Base-by-base conservation (phyloP, 1,140 invertebrate genomes). In the Sarcophaga peregrina region DNA sequence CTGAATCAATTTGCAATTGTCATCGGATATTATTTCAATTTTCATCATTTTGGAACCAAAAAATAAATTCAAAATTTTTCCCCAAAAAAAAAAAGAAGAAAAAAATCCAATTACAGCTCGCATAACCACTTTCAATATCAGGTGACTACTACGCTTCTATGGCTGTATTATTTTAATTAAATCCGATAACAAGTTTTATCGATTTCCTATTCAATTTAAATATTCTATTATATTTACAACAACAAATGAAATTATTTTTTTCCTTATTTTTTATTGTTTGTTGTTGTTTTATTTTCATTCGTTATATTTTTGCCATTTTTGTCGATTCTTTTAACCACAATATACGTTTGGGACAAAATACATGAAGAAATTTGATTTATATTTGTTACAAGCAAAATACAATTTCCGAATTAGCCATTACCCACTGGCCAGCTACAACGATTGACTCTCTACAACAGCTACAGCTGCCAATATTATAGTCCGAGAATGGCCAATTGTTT, bases 381-480 rank as follows among this genome's bases (percentile, higher is more conserved):
- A 68, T 68, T 68, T 68, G 62, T 68, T 68, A 68, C 62, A 68
- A 68, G 62, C 62, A 68, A 68, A n/a, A 68, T 68, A 68, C 62
- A 68, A 68, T 68, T 68, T 68, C 62, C 62, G 62, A 68, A 68
- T 68, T 68, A 68, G 62, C 62, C 62, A 68, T 68, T 68, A 68
- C 62, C n/a, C 62, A 68, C 62, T 68, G 62, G 25, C 62, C 8
- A 20, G 17, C n/a, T 68, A 68, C 62, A 7, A 9, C 20, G 5
- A 7, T 13, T 58, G 10, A 37, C 25, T 37, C 25, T 37, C 62
- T 25, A n/a, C n/a, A n/a, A n/a, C n/a, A n/a, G n/a, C n/a, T n/a
- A 68, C 54, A 13, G 11, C 54, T 58, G 54, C 54, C 54, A 58
- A 58, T 58, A 58, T n/a, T n/a, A 13, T n/a, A 58, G n/a, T n/a